Conservation (phyloP, 2,113 vertebrate genomes). For the Dolichotis patagonum region DNA sequence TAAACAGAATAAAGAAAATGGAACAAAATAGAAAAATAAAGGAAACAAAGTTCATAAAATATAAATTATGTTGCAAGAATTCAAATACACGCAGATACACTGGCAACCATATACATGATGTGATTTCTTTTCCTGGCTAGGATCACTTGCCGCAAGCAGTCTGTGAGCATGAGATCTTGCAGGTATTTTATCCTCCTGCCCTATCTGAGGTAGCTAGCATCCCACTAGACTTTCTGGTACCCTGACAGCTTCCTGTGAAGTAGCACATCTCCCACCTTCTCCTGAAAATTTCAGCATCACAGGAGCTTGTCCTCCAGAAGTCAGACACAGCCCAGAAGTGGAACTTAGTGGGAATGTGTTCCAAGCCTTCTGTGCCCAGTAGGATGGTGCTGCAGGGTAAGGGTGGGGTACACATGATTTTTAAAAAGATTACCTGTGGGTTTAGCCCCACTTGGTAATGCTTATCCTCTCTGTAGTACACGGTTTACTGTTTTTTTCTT, state of each 20-base stretch:
- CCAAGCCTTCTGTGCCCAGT: too few species aligned
- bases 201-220: too few species aligned
- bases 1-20: not conserved
- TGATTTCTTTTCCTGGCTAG: not conserved
- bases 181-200: not conserved
- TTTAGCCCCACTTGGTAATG: not conserved
- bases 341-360: not conserved
- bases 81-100: not conserved
- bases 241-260: not conserved
- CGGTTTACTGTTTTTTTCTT: not conserved
- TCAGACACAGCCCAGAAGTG: not conserved
- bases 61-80: not conserved
- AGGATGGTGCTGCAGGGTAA: too few species aligned
- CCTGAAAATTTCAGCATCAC: not conserved
- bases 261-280: not conserved
- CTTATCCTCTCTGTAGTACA: not conserved
- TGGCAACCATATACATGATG: too few species aligned
- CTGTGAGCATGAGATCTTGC: not conserved
- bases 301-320: not conserved
- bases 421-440: not conserved
- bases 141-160: not conserved
- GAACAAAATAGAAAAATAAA: not conserved
- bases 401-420: not conserved
- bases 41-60: not conserved
- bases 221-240: not conserved